Evolutionary conservation across 2,888 invertebrate genomes (phyloP).

Genomic region (Synergus itoensis): DNA sequence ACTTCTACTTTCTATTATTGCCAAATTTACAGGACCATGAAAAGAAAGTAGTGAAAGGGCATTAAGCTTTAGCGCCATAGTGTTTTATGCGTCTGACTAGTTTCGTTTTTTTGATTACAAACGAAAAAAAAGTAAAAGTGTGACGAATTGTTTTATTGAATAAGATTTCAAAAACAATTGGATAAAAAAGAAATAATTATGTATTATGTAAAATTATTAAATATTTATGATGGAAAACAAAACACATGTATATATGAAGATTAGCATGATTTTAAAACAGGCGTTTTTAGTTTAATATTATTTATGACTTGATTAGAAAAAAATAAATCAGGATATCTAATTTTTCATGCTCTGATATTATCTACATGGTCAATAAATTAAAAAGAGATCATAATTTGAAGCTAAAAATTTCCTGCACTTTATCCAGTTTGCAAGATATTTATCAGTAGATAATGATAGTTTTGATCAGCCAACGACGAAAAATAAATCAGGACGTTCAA

Average conservation of each 20-base stretch:
- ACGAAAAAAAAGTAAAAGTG: neutral
- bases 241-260: no score
- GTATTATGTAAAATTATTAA: no score
- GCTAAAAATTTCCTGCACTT: neutral
- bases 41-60: slow-evolving; percentile 7
- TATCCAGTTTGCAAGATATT: neutral
- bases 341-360: no score
- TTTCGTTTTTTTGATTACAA: neutral
- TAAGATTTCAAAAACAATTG: neutral
- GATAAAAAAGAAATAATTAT: neutral
- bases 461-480: neutral
- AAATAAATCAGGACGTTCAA: neutral
- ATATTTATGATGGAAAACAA: no score
- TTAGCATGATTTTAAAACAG: no score
- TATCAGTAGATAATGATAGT: neutral
- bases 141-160: neutral
- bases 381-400: neutral
- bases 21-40: neutral
- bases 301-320: no score
- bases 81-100: neutral
- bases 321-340: no score
- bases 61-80: neutral
- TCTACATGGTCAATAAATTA: no score
- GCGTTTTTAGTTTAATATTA: no score
- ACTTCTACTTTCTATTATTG: neutral